Percentiles rank a stretch among this genome's conserved stretches.
These are phyloP conservation scores for Polydrusus cervinus DNA, from an alignment of 2,888 invertebrate species.

Conservation along the genomic window DNA sequence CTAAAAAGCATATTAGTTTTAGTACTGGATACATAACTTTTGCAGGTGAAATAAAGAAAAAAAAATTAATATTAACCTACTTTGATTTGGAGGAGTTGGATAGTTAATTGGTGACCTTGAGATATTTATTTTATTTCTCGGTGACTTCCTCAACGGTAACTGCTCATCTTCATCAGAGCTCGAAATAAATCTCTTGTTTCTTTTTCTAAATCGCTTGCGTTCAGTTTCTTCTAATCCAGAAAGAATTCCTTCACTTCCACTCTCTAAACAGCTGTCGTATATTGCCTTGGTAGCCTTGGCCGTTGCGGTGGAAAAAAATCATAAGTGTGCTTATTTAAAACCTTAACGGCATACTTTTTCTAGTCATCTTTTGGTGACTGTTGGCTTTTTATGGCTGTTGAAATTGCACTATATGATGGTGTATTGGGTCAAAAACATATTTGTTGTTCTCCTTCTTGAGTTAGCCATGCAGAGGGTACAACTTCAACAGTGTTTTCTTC, in stretches of 20 bases:
- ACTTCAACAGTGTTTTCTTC: slow-evolving; percentile 1
- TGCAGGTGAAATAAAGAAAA: neutral
- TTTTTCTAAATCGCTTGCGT: neutral
- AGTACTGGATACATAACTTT: neutral
- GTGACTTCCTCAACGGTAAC: neutral
- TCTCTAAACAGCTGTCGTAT: neutral
- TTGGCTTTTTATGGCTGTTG: neutral
- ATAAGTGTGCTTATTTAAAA: neutral
- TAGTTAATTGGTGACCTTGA: neutral
- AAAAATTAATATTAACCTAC: neutral
- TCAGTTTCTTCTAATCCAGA: neutral
- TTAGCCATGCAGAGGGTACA: neutral
- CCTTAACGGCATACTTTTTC: neutral
- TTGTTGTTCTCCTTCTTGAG: neutral
- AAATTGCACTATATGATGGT: neutral
- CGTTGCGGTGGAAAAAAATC: neutral
- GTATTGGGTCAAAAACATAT: neutral
- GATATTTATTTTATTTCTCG: neutral
- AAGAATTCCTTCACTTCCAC: neutral
- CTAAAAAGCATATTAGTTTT: neutral
- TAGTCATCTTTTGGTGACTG: neutral
- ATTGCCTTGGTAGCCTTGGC: neutral
- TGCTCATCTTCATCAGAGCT: neutral
- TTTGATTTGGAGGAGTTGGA: neutral
- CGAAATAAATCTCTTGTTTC: neutral